Percentiles rank a stretch among this genome's conserved stretches.
Evolutionary conservation across 1,140 invertebrate genomes (phyloP).

Genomic region (Coptotermes formosanus): DNA sequence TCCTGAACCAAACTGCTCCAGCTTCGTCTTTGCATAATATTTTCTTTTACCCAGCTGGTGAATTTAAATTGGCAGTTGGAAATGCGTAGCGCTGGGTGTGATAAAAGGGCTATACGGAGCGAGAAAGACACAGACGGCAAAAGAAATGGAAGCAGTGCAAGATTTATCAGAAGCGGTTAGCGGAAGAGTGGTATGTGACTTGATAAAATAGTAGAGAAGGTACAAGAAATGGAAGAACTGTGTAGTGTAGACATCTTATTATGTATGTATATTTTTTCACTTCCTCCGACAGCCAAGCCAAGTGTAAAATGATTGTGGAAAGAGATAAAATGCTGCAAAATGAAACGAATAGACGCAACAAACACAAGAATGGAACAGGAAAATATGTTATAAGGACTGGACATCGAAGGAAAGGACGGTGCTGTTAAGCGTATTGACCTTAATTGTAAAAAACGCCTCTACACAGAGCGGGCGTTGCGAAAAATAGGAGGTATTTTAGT

Average conservation of each 20-base stretch:
- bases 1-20: neutral
- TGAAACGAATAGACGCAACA: neutral
- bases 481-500: neutral
- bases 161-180: neutral
- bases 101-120: neutral
- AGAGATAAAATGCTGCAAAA: neutral
- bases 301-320: neutral
- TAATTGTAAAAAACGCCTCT: neutral
- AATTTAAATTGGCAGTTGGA: conserved; percentile 9
- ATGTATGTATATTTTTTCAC: neutral
- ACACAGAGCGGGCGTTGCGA: neutral
- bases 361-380: neutral
- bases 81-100: neutral
- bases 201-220: neutral
- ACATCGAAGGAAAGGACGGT: neutral
- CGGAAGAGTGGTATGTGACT: neutral
- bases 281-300: neutral
- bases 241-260: neutral
- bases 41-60: neutral
- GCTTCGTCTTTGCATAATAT: neutral
- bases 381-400: neutral
- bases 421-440: neutral
- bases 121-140: neutral
- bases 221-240: neutral
- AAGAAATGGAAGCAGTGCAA: neutral